Percentiles rank a stretch among this genome's conserved stretches.
Evolutionary conservation across 1,140 invertebrate species (phyloP).

Genomic region (Melanaphis sacchari): DNA sequence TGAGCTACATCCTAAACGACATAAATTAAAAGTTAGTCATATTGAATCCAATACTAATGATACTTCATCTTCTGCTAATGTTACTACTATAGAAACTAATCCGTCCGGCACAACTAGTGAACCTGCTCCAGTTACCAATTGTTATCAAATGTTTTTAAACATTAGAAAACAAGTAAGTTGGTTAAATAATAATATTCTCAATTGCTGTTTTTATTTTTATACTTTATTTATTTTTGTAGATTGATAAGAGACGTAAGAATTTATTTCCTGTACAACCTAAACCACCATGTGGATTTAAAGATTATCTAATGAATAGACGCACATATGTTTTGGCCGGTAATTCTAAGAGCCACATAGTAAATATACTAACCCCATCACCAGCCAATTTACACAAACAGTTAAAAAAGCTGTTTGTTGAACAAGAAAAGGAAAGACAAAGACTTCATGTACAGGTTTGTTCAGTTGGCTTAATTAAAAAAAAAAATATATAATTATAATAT

Average conservation of each 20-base stretch:
- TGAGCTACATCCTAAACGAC: constrained; percentile 86
- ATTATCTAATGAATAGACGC: constrained; percentile 93
- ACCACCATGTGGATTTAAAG: constrained; percentile 93
- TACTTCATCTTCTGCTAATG: constrained; percentile 61
- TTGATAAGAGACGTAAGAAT: constrained; percentile 80
- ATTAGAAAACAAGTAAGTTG: constrained; percentile 84
- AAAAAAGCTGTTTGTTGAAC: constrained; percentile 82
- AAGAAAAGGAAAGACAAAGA: constrained; percentile 87
- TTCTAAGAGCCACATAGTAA: constrained; percentile 72
- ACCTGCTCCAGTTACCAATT: constrained; percentile 80
- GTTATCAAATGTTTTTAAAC: constrained; percentile 90
- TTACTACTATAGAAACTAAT: constrained; percentile 57
- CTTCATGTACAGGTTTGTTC: constrained; percentile 68
- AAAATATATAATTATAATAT: not conserved
- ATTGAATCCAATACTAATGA: constrained; percentile 64
- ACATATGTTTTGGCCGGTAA: constrained; percentile 90
- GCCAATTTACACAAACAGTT: constrained; percentile 75
- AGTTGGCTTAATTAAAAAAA: not conserved
- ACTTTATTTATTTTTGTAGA: constrained; percentile 68
- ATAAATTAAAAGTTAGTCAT: constrained; percentile 86
- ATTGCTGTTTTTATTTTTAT: not conserved
- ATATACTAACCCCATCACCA: constrained; percentile 80
- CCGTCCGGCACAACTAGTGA: constrained; percentile 60
- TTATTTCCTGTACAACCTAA: constrained; percentile 91
- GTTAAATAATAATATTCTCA: not conserved